These are phyloP conservation scores for Oedothorax gibbosus DNA, from an alignment of 1,140 invertebrate species.

Conservation along the genomic window DNA sequence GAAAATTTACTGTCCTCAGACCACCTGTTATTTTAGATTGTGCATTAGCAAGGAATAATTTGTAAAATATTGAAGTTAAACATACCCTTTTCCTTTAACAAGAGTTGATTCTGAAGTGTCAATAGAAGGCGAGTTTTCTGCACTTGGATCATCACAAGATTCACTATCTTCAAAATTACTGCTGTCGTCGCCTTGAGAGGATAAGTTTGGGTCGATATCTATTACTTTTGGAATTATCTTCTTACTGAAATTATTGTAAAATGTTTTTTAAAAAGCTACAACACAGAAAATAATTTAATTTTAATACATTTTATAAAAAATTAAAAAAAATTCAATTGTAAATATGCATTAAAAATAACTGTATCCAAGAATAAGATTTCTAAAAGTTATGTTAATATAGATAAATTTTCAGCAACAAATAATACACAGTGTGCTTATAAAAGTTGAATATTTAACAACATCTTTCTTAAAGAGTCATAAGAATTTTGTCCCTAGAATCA, in stretches of 20 bases:
- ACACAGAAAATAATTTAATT: neutral
- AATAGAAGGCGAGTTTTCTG: conserved; percentile 1
- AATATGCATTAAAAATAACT: neutral
- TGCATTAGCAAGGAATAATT: neutral
- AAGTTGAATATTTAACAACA: too few relatives aligned
- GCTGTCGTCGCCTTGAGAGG: conserved; percentile 7
- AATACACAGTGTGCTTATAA: too few relatives aligned
- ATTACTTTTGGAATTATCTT: neutral
- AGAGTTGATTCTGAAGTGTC: neutral
- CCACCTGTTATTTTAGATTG: too few relatives aligned
- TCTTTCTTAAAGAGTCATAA: too few relatives aligned
- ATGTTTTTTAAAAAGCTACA: neutral
- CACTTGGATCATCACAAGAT: conserved; percentile 42
- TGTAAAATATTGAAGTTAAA: neutral
- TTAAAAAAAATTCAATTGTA: neutral
- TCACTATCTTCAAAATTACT: conserved; percentile 39
- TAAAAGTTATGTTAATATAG: too few relatives aligned
- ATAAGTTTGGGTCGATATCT: neutral
- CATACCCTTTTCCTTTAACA: conserved; percentile 27
- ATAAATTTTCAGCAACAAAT: too few relatives aligned
- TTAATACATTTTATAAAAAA: neutral
- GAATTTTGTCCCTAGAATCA: too few relatives aligned
- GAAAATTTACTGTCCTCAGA: too few relatives aligned
- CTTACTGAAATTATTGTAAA: neutral
- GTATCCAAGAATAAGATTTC: too few relatives aligned